Evolutionary conservation across 2,797 vertebrate genomes (phyloP).

Genomic region (Cuculus canorus): DNA sequence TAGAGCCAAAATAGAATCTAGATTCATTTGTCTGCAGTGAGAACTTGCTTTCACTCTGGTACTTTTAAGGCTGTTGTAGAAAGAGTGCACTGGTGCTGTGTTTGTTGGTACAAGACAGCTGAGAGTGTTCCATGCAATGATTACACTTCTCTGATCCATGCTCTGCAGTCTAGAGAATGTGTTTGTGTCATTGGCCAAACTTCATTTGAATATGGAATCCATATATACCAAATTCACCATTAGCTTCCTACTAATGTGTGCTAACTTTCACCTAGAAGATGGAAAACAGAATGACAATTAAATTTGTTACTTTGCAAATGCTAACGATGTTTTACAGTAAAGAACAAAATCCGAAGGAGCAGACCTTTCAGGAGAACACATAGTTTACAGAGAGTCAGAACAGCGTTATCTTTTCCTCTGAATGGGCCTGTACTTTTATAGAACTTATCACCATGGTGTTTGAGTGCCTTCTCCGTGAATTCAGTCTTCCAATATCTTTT

Average conservation of each 20-base stretch:
- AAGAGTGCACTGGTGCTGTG: background rate
- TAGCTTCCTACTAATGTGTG: background rate
- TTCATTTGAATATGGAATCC: background rate
- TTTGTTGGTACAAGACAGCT: background rate
- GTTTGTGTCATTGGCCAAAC: background rate
- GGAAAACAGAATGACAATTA: background rate
- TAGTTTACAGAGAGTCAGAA: background rate
- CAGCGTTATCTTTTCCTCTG: background rate
- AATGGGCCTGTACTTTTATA: background rate
- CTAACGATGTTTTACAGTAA: background rate
- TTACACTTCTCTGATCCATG: background rate
- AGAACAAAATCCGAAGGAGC: background rate
- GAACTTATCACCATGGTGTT: conserved; percentile 1
- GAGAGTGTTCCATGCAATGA: background rate
- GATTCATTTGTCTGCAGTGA: background rate
- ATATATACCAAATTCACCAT: background rate
- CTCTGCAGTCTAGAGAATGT: background rate
- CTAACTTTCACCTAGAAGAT: background rate
- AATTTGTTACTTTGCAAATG: background rate
- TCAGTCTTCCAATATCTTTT: background rate
- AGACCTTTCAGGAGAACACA: background rate
- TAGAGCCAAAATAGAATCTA: background rate
- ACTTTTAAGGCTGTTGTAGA: background rate
- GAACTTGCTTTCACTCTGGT: background rate
- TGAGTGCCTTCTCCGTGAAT: background rate